Conservation (phyloP, 2,113 vertebrate species). For the Sinocyclocheilus grahami region DNA sequence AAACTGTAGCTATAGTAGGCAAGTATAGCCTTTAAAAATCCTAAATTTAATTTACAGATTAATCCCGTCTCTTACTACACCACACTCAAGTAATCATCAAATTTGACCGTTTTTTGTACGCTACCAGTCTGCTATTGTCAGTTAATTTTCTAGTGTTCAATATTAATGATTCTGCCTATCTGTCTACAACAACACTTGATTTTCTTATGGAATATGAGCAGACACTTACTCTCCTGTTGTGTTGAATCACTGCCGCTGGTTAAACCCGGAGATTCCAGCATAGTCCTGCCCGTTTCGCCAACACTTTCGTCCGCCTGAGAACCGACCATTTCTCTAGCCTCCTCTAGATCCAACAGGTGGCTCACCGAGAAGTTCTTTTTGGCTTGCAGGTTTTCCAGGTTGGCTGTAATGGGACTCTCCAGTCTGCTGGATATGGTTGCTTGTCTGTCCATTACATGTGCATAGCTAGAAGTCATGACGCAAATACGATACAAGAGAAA, state of each 20-base stretch:
- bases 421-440: constrained; percentile 85
- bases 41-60: background rate
- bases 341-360: constrained; percentile 98
- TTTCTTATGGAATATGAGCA: background rate
- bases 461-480: constrained; percentile 96
- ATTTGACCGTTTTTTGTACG: background rate
- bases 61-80: background rate
- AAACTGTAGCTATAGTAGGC: background rate
- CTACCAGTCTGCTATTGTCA: background rate
- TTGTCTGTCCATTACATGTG: constrained; percentile 93
- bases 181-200: background rate
- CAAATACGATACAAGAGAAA: constrained; percentile 56
- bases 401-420: constrained; percentile 86
- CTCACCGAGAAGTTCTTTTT: constrained; percentile 99
- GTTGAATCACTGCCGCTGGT: constrained; percentile 97
- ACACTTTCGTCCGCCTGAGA: constrained; percentile 87
- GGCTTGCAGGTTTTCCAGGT: constrained; percentile 91
- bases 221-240: constrained; percentile 93
- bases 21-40: background rate
- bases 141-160: background rate
- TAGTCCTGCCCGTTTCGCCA: constrained; percentile 87
- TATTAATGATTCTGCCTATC: background rate
- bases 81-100: background rate
- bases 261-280: constrained; percentile 94
- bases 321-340: constrained; percentile 92